These are phyloP conservation scores for Lophochroa leadbeateri DNA, from an alignment of 2,113 vertebrate genomes.

Conservation along the genomic window DNA sequence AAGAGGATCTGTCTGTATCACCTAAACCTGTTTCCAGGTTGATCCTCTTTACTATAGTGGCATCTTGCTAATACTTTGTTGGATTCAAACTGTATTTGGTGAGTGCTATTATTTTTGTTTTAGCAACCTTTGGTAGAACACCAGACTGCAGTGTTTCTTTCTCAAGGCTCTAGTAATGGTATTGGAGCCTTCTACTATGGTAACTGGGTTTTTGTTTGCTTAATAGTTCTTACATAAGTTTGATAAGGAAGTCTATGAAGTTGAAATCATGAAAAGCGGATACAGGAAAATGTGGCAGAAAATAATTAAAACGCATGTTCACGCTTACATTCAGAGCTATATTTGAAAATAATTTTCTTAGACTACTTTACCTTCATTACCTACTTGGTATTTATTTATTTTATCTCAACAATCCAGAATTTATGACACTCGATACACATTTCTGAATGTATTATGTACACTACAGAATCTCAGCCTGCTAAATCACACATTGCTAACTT, in stretches of 20 bases:
- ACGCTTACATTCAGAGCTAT: not conserved
- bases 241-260: not conserved
- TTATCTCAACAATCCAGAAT: not conserved
- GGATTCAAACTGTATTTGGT: not conserved
- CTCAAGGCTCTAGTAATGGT: not conserved
- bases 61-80: not conserved
- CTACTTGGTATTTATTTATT: conserved; percentile 21
- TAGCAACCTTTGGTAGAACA: conserved; percentile 11
- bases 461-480: not conserved
- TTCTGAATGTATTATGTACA: conserved; percentile 46
- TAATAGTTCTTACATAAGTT: conserved; percentile 10
- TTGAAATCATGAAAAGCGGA: conserved; percentile 5
- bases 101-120: conserved; percentile 9
- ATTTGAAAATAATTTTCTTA: not conserved
- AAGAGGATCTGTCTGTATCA: not conserved
- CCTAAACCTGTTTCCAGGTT: conserved; percentile 5
- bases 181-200: conserved; percentile 30
- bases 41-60: not conserved
- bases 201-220: conserved; percentile 50
- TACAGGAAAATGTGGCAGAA: not conserved
- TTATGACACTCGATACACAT: not conserved
- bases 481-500: not conserved
- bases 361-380: not conserved
- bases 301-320: not conserved
- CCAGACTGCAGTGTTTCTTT: not conserved